These are phyloP conservation scores for Dasypogon diadema DNA, from an alignment of 2,888 invertebrate genomes.

Conservation along the genomic window DNA sequence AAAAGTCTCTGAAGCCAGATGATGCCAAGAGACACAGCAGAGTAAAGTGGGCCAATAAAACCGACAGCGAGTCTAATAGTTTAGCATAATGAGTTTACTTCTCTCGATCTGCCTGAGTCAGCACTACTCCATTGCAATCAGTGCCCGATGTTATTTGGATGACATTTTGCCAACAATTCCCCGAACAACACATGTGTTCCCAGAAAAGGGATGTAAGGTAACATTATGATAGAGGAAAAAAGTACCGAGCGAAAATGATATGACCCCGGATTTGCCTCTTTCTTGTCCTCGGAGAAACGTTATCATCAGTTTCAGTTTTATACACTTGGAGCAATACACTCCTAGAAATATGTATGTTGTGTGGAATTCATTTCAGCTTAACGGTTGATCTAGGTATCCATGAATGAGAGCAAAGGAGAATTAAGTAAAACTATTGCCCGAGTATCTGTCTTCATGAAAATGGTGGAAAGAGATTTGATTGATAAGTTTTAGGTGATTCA, in stretches of 20 bases:
- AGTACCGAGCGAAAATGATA: conserved; percentile 44
- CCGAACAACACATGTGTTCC: conserved; percentile 43
- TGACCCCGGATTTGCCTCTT: conserved; percentile 49
- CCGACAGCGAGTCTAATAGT: conserved; percentile 41
- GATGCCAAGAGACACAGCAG: conserved; percentile 21
- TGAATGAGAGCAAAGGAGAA: not conserved
- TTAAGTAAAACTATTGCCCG: no score
- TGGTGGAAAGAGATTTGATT: no score
- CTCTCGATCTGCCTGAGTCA: conserved; percentile 26
- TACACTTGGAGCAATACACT: not conserved
- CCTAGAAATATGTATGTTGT: not conserved
- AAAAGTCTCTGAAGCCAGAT: conserved; percentile 19
- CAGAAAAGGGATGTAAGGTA: conserved; percentile 40
- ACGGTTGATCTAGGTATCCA: not conserved
- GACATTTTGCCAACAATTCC: conserved; percentile 47
- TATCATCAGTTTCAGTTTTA: conserved; percentile 42
- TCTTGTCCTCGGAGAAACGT: conserved; percentile 31
- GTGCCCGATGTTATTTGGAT: conserved; percentile 44
- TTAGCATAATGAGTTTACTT: conserved; percentile 50
- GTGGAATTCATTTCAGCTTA: not conserved
- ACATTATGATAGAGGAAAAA: conserved; percentile 29
- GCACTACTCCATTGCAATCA: conserved; percentile 42
- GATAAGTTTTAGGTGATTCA: no score
- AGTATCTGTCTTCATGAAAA: no score
- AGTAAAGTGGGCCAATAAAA: conserved; percentile 39